Evolutionary conservation across 2,888 invertebrate species (phyloP).

Genomic region (Eugnorisma glareosa): DNA sequence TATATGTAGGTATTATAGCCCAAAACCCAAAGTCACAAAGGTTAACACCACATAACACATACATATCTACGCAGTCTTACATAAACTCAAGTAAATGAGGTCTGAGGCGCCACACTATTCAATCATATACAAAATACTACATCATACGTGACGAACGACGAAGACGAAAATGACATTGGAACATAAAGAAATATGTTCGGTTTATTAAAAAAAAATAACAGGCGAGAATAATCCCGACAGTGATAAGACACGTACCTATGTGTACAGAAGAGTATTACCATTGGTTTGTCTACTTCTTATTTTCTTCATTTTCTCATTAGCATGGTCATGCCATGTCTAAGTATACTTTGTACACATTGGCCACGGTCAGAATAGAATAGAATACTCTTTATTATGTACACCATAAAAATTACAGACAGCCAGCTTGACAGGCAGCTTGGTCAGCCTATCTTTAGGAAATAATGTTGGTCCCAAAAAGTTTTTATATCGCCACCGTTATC

Average conservation of each 20-base stretch:
- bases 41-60: neutral
- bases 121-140: constrained; percentile 18
- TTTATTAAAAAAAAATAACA: constrained; percentile 46
- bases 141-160: constrained; percentile 38
- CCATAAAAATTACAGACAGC: too few relatives aligned
- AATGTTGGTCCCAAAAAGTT: neutral
- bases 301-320: constrained; percentile 24
- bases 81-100: constrained; percentile 21
- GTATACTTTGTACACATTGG: constrained; percentile 15
- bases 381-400: too few relatives aligned
- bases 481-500: neutral
- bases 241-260: constrained; percentile 41
- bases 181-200: constrained; percentile 37
- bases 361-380: too few relatives aligned
- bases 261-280: constrained; percentile 1
- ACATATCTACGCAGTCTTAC: constrained; percentile 5
- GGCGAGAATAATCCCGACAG: constrained; percentile 37
- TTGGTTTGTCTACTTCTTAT: constrained; percentile 1
- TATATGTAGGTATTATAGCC: neutral
- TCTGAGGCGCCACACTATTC: constrained; percentile 29
- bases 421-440: too few relatives aligned
- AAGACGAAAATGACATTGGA: constrained; percentile 40
- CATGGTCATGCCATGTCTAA: neutral
- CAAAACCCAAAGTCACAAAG: neutral
- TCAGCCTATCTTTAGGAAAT: neutral